These are phyloP conservation scores for Hippasteria phrygiana DNA, from an alignment of 53 echinoderm and acorn worm species.

Conservation along the genomic window DNA sequence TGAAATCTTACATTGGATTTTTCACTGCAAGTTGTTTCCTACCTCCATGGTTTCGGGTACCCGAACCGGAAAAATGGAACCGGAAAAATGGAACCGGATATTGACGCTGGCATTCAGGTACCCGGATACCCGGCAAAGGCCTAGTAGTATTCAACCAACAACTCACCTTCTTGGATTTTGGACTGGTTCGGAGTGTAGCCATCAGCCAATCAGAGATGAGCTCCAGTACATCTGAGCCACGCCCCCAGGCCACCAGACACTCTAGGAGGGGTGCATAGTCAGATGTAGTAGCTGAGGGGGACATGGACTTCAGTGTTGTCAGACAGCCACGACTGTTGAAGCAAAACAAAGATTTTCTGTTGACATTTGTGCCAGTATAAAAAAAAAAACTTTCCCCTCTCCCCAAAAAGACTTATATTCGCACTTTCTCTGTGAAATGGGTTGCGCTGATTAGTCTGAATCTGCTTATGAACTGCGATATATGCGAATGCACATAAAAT, in stretches of 20 bases:
- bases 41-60: not conserved
- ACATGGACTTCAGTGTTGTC: slow-evolving; percentile 83
- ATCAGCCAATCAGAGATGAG: slow-evolving; percentile 91
- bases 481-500: no score
- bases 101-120: no score
- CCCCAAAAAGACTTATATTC: no score
- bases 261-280: slow-evolving; percentile 86
- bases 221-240: slow-evolving; percentile 81
- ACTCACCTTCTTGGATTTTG: slow-evolving; percentile 56
- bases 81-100: no score
- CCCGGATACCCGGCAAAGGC: no score
- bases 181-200: slow-evolving; percentile 66
- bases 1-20: no score
- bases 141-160: not conserved
- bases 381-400: no score
- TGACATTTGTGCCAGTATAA: no score
- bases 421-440: no score
- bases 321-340: slow-evolving; percentile 83
- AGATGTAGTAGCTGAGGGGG: slow-evolving; percentile 66
- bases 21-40: no score
- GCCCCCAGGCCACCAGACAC: slow-evolving; percentile 92
- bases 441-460: no score
- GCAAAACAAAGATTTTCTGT: not conserved
- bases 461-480: no score
- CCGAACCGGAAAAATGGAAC: not conserved